Percentiles rank a stretch among this genome's conserved stretches.
These are phyloP conservation scores for Agonopterix alstromeriana DNA, from an alignment of 2,888 invertebrate species.

Conservation along the genomic window DNA sequence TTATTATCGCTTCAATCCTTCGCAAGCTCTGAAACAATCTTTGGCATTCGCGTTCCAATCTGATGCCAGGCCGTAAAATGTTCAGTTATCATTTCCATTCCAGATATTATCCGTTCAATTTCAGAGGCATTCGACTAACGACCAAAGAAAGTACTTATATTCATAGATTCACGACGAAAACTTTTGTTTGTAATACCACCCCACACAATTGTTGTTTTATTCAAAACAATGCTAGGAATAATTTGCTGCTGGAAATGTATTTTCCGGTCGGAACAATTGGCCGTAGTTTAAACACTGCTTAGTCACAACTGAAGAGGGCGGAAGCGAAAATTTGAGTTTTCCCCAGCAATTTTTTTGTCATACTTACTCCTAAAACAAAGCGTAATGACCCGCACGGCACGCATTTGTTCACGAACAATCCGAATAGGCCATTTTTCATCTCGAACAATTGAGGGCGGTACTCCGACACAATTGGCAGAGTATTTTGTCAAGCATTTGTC, in stretches of 20 bases:
- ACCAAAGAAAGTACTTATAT: not conserved
- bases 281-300: conserved; percentile 50
- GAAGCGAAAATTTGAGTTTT: conserved; percentile 60
- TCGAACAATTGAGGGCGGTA: conserved; percentile 73
- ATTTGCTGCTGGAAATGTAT: conserved; percentile 31
- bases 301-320: conserved; percentile 52
- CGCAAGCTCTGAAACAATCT: conserved; percentile 59
- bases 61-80: conserved; percentile 55
- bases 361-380: conserved; percentile 71
- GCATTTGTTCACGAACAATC: conserved; percentile 75
- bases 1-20: conserved; percentile 66
- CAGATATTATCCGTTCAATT: conserved; percentile 37
- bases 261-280: conserved; percentile 53
- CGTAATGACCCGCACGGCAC: conserved; percentile 74
- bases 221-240: conserved; percentile 25
- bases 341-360: conserved; percentile 60
- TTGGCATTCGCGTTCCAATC: conserved; percentile 37
- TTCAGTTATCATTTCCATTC: conserved; percentile 55
- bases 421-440: conserved; percentile 74
- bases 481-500: conserved; percentile 74
- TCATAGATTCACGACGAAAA: not conserved
- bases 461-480: conserved; percentile 71
- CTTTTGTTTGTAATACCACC: not conserved
- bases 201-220: not conserved
- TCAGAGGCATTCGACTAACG: conserved; percentile 8